Evolutionary conservation across 2,113 vertebrate species (phyloP).

Genomic region (Puma concolor): DNA sequence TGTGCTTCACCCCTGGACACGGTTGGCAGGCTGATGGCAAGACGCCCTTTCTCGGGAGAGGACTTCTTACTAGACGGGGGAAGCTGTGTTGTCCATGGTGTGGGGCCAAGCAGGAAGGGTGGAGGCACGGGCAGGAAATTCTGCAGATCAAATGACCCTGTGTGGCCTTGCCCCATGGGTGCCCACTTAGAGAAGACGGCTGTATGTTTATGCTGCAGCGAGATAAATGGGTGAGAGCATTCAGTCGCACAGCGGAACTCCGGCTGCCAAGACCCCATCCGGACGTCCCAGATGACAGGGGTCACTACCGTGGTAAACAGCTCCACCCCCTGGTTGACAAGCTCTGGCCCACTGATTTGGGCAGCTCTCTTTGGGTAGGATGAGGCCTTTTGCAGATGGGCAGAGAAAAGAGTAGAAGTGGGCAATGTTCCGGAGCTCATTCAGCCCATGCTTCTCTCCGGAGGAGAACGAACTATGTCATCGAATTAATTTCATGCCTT

Average conservation of each 20-base stretch:
- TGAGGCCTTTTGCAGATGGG: neutral
- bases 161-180: neutral
- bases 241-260: accelerated
- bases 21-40: neutral
- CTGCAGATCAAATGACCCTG: neutral
- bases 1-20: neutral
- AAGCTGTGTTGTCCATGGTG: accelerated
- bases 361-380: accelerated
- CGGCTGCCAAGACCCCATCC: accelerated
- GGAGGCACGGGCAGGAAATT: neutral
- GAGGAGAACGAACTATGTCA: neutral
- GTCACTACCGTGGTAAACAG: accelerated
- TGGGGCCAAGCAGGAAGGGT: neutral
- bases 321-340: neutral
- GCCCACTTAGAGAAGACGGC: neutral
- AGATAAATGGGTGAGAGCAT: neutral
- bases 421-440: neutral
- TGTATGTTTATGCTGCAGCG: accelerated
- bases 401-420: neutral
- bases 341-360: accelerated
- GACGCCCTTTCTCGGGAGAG: accelerated
- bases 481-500: neutral
- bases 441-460: neutral
- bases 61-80: neutral
- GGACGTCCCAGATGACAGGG: neutral